phyloP scores from a whole-genome alignment of 2,888 invertebrate genomes.

The Alsophila aescularia region DNA sequence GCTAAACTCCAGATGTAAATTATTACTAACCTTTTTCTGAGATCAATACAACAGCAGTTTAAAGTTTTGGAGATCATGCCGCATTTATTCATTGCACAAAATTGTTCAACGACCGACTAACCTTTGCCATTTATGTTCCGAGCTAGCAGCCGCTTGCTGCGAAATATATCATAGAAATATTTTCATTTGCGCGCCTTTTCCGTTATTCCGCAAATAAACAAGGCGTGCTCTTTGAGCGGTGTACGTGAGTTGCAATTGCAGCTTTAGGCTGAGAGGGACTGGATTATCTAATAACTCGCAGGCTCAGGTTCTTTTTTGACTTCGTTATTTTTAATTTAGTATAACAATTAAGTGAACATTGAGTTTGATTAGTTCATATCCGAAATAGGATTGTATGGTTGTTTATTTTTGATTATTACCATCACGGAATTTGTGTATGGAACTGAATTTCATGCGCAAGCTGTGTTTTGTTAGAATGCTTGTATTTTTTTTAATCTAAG shows the following conservation, averaged over 20 bases:
- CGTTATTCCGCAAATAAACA: constrained; percentile 22
- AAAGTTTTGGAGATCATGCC: background rate
- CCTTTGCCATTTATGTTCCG: constrained; percentile 10
- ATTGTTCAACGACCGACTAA: background rate
- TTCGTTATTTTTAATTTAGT: no score
- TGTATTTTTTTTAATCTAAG: background rate
- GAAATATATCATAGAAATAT: constrained; percentile 27
- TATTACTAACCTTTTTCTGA: no score
- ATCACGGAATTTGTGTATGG: no score
- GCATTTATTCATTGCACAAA: background rate
- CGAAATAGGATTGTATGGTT: no score
- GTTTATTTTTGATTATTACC: no score
- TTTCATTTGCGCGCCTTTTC: constrained; percentile 25
- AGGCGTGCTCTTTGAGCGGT: constrained; percentile 23
- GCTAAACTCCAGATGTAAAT: no score
- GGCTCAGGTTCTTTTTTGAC: no score
- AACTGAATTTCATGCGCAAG: no score
- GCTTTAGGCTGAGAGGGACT: background rate
- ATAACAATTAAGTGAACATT: no score
- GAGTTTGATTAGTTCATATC: no score
- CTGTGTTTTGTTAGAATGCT: no score
- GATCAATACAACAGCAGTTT: background rate
- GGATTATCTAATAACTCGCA: background rate
- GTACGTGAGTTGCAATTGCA: constrained; percentile 29
- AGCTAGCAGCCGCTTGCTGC: constrained; percentile 9